Base-by-base conservation (phyloP, 2,888 invertebrate species). In the Theretra japonica region DNA sequence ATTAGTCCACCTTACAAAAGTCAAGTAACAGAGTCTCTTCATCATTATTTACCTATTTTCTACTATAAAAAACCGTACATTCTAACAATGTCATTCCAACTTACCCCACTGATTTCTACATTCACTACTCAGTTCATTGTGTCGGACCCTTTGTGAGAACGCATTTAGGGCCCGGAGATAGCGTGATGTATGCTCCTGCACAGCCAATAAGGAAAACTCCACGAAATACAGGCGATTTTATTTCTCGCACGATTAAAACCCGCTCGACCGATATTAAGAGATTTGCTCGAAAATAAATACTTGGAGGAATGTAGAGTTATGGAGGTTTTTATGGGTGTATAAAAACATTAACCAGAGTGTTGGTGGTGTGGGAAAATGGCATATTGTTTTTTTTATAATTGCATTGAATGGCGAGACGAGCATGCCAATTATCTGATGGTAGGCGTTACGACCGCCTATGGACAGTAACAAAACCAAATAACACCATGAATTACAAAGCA, bases 101-200 rank as follows among this genome's bases (percentile, higher is more conserved):
- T 53, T 65, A 30, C 69, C 74, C 72, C 53, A 72, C 69, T 72
- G 59, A 21, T 41, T 48, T 53, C 6, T 3, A 59, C 17, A 41
- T 21, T 69, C 19, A 15, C 25, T 53, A n/a, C 4, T 21, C 17
- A 77, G 78, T 76, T 79, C 79, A 84, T 84, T 85, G 83, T 85
- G 81, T 73, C 80, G 80, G 85, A 80, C 84, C 87, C 86, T 87
- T 86, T 85, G 83, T 85, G 77, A 75, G 72, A 70, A 69, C 72
- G 72, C 76, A 74, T 74, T 75, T 76, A 79, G 77, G 77, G 71
- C 75, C 75, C 76, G 78, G 74, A 69, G 74, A 72, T 73, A 73
- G 59, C 74, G 72, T 70, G 74, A 74, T 74, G 71, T 74, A 71
- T 70, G 70, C 75, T 72, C 76, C 76, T 74, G 72, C 56, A 30